Evolutionary conservation across 2,113 vertebrate species (phyloP).

Genomic region (Crypturellus undulatus): DNA sequence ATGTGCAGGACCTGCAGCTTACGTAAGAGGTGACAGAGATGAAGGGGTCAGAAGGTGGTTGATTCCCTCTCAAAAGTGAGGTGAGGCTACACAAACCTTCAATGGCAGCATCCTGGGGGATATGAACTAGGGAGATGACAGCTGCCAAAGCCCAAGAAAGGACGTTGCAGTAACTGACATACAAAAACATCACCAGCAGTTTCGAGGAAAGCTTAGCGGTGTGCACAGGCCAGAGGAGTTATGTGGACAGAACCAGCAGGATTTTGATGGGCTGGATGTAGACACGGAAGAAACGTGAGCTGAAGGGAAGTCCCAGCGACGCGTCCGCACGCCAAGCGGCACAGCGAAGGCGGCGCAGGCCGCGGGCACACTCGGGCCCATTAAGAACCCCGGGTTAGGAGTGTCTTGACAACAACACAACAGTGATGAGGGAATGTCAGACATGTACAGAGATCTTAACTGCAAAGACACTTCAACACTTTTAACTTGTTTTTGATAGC

Average conservation of each 20-base stretch:
- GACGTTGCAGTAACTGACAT: background rate
- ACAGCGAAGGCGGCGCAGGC: background rate
- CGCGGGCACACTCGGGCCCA: background rate
- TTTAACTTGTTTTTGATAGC: background rate
- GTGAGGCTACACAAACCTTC: background rate
- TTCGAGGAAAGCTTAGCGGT: constrained; percentile 14
- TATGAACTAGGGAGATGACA: background rate
- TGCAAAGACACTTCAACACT: background rate
- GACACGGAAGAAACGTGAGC: background rate
- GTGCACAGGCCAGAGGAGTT: background rate
- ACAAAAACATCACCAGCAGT: background rate
- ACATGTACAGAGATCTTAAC: background rate
- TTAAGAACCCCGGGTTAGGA: background rate
- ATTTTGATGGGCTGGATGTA: background rate
- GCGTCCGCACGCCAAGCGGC: background rate
- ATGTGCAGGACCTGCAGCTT: background rate
- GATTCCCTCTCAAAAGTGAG: background rate
- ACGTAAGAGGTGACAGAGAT: background rate
- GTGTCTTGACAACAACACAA: background rate
- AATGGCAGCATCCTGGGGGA: background rate
- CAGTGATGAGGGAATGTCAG: background rate
- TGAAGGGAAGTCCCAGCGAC: background rate
- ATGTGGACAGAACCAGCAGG: constrained; percentile 1
- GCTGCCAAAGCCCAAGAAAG: constrained; percentile 18
- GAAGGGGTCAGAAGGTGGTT: background rate